Conservation (phyloP, 2,113 vertebrate species). For the Platichthys flesus region DNA sequence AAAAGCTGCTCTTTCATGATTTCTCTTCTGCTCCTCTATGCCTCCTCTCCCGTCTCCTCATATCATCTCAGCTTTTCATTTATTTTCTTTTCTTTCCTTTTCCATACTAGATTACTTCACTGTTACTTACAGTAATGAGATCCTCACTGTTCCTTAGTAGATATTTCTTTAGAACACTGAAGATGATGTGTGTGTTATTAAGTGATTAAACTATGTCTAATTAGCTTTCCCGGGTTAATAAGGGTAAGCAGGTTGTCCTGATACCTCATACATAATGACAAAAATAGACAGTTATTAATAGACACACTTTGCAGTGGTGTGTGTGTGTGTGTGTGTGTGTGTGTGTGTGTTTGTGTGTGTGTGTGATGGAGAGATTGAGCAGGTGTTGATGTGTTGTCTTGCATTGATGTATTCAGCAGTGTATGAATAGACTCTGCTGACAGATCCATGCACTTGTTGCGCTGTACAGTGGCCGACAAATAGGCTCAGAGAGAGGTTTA, state of each 20-base stretch:
- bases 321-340: no score
- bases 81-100: background rate
- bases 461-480: slow-evolving; percentile 28
- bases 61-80: background rate
- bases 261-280: slow-evolving; percentile 39
- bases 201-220: slow-evolving; percentile 15
- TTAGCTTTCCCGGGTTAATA: slow-evolving; percentile 53
- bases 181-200: background rate
- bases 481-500: background rate
- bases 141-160: background rate
- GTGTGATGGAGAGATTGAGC: slow-evolving; percentile 28
- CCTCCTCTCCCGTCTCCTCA: background rate
- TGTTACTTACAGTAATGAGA: background rate
- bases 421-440: slow-evolving; percentile 66
- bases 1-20: slow-evolving; percentile 3
- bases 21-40: background rate
- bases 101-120: background rate
- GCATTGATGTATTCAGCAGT: slow-evolving; percentile 41
- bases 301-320: slow-evolving; percentile 19
- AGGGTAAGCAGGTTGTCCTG: slow-evolving; percentile 47
- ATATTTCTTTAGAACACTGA: background rate
- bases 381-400: slow-evolving; percentile 52
- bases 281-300: slow-evolving; percentile 57
- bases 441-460: slow-evolving; percentile 38
- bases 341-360: slow-evolving; percentile 13